phyloP scores from a whole-genome alignment of 1,140 invertebrate species.

The Thaumetopoea pityocampa region DNA sequence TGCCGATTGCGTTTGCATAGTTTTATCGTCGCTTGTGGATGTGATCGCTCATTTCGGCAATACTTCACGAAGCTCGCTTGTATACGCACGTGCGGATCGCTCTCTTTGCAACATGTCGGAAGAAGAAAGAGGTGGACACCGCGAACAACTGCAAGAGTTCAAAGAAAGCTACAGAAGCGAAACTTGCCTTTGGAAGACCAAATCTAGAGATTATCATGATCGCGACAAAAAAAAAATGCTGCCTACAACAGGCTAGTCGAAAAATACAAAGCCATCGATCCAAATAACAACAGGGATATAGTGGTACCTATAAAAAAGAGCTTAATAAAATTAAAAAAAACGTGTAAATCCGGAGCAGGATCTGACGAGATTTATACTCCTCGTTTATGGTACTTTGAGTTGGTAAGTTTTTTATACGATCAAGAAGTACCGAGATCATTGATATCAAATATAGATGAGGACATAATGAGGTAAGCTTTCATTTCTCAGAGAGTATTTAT shows the following conservation, averaged over 20 bases:
- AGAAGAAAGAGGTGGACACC: slow-evolving; percentile 12
- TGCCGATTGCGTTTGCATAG: slow-evolving; percentile 21
- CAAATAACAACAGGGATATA: slow-evolving; percentile 8
- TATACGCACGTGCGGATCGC: no score
- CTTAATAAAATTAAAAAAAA: slow-evolving; percentile 10
- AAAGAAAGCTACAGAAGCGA: slow-evolving; percentile 55
- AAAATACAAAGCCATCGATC: slow-evolving; percentile 5
- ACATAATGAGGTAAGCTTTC: background rate
- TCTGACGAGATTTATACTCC: background rate
- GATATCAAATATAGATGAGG: background rate
- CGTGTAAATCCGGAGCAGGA: no score
- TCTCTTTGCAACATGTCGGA: slow-evolving; percentile 5
- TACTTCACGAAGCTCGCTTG: no score
- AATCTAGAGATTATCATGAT: slow-evolving; percentile 57
- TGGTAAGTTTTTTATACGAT: slow-evolving; percentile 1
- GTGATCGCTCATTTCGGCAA: no score
- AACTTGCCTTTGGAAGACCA: slow-evolving; percentile 58
- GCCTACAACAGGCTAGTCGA: slow-evolving; percentile 4
- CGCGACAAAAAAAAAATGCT: slow-evolving; percentile 25
- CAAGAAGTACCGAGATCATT: background rate
- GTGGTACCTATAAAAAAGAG: slow-evolving; percentile 9
- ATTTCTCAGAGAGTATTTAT: background rate
- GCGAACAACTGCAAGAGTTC: slow-evolving; percentile 33
- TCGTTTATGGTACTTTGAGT: slow-evolving; percentile 1
- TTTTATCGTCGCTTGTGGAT: no score